These are phyloP conservation scores for Platysternon megacephalum DNA, from an alignment of 2,113 vertebrate species.

Conservation along the genomic window DNA sequence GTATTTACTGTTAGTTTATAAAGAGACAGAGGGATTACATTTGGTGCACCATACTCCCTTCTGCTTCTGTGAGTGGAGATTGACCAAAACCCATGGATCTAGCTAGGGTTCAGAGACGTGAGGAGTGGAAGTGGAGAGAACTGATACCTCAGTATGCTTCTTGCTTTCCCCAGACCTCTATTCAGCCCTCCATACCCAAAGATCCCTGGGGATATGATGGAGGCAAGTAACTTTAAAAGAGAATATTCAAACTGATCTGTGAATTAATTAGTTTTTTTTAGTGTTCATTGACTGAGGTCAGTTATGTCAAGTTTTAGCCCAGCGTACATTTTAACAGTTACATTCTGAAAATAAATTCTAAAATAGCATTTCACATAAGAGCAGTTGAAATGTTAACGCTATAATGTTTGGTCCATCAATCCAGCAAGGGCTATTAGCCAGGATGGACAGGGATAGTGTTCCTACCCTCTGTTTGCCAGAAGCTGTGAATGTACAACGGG, in stretches of 20 bases:
- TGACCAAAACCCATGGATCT: background rate
- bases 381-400: background rate
- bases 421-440: too few relatives aligned
- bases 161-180: background rate
- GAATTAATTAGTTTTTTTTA: background rate
- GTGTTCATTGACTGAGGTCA: background rate
- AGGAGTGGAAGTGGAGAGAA: background rate
- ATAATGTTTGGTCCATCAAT: background rate
- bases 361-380: background rate
- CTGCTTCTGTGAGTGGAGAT: background rate
- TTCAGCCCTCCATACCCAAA: background rate
- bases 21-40: background rate
- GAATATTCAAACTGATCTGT: background rate
- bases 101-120: background rate
- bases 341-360: background rate
- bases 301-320: background rate
- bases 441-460: too few relatives aligned
- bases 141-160: background rate
- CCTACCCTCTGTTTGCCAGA: too few relatives aligned
- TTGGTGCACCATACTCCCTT: background rate
- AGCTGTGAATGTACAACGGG: too few relatives aligned
- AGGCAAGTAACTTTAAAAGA: background rate
- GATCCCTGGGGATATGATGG: background rate
- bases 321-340: background rate
- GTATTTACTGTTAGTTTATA: background rate